Evolutionary conservation across 2,888 invertebrate genomes (phyloP).

Genomic region (Papilio elwesi): DNA sequence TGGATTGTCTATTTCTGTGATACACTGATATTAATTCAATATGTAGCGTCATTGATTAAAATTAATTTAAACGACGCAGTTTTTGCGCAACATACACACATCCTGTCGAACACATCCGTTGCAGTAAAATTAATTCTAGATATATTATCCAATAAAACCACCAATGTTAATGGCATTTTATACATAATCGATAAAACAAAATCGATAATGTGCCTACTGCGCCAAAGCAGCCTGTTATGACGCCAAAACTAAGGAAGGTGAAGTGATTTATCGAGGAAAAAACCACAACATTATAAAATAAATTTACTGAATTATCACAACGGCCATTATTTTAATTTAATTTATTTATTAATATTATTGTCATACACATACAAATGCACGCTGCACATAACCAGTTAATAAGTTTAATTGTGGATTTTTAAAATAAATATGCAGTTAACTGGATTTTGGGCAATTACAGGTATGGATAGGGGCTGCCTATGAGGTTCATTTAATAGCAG

Average conservation of each 20-base stretch:
- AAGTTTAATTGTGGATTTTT: too few relatives aligned
- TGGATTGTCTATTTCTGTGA: background rate
- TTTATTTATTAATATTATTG: background rate
- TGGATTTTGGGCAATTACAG: too few relatives aligned
- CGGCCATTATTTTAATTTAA: too few relatives aligned
- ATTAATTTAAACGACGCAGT: constrained; percentile 31
- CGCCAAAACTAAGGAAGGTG: background rate
- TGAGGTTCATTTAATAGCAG: too few relatives aligned
- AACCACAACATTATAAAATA: background rate
- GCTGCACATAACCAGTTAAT: too few relatives aligned
- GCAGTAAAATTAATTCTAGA: constrained; percentile 32
- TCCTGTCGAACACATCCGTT: constrained; percentile 37
- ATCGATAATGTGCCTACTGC: constrained; percentile 9
- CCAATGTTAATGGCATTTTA: constrained; percentile 31
- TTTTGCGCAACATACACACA: constrained; percentile 31
- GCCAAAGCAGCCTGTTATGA: background rate
- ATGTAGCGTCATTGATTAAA: constrained; percentile 18
- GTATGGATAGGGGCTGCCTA: too few relatives aligned
- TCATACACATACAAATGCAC: background rate
- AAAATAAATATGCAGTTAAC: too few relatives aligned
- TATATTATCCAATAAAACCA: constrained; percentile 34
- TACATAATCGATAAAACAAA: constrained; percentile 22
- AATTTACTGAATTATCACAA: background rate
- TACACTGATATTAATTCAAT: background rate
- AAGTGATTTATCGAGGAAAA: background rate